Conservation (phyloP, 92 coral and sea anemone species). For the Epizoanthus scotinus region DNA sequence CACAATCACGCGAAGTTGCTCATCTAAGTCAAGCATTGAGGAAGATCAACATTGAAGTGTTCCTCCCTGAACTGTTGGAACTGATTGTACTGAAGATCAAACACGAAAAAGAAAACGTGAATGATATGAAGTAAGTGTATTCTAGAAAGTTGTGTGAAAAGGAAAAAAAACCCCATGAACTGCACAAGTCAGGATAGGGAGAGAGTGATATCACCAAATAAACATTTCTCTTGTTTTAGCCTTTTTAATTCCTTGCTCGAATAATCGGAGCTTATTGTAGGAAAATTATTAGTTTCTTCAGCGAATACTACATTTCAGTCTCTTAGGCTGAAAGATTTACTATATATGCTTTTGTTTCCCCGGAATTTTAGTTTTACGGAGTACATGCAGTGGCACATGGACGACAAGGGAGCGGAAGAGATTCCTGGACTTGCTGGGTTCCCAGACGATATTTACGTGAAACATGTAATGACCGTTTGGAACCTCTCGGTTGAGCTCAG, state of each 20-base stretch:
- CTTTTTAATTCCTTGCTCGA: too few species aligned
- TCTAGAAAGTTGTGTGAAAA: too few species aligned
- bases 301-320: too few species aligned
- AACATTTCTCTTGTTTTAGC: too few species aligned
- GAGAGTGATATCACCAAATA: too few species aligned
- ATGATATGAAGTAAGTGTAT: conserved; percentile 35
- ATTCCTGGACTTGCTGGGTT: conserved; percentile 50
- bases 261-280: too few species aligned
- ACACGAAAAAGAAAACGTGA: conserved; percentile 34
- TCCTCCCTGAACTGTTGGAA: conserved; percentile 67
- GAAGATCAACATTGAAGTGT: conserved; percentile 53
- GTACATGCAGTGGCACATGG: conserved; percentile 49
- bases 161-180: too few species aligned
- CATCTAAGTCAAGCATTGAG: conserved; percentile 48
- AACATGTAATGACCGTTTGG: conserved; percentile 64
- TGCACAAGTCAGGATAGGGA: too few species aligned
- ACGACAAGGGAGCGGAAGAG: conserved; percentile 44
- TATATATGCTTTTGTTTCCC: too few species aligned
- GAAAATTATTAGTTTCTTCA: too few species aligned
- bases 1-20: conserved; percentile 15
- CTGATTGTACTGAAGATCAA: conserved; percentile 63
- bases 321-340: too few species aligned
- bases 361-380: conserved; percentile 43
- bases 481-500: conserved; percentile 49
- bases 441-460: conserved; percentile 40